Evolutionary conservation across 2,113 vertebrate species (phyloP).

Genomic region (Antechinus flavipes): DNA sequence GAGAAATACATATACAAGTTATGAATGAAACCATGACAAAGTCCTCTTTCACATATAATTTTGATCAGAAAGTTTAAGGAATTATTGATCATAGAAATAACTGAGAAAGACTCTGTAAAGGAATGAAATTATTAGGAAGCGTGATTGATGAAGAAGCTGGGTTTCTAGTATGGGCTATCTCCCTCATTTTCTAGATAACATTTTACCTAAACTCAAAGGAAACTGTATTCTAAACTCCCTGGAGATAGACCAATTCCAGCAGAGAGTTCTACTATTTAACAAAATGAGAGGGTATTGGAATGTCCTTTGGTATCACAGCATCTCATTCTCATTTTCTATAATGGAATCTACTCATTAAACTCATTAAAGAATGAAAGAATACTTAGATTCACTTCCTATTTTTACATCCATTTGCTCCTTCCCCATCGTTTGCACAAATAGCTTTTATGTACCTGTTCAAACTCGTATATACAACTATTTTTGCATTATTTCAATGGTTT

Average conservation of each 20-base stretch:
- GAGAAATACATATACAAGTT: conserved; percentile 35
- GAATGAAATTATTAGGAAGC: background rate
- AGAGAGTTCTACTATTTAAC: background rate
- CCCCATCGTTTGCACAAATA: background rate
- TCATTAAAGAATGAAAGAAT: background rate
- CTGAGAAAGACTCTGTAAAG: background rate
- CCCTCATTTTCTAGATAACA: conserved; percentile 21
- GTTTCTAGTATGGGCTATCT: background rate
- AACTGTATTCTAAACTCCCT: conserved; percentile 18
- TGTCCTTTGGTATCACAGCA: background rate
- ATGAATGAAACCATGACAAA: background rate
- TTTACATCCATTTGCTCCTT: background rate
- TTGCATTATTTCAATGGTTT: background rate
- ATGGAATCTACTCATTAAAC: conserved; percentile 2
- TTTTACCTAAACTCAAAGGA: conserved; percentile 18
- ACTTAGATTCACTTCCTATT: background rate
- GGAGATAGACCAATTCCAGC: background rate
- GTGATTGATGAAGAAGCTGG: background rate
- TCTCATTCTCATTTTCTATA: background rate
- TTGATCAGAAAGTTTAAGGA: background rate
- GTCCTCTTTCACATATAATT: background rate
- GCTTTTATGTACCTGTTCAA: background rate
- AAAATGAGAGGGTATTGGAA: conserved; percentile 46
- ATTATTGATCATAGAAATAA: background rate
- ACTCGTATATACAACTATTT: background rate